Base-by-base conservation (phyloP, 1,140 invertebrate genomes). In the Anagrus nilaparvatae region DNA sequence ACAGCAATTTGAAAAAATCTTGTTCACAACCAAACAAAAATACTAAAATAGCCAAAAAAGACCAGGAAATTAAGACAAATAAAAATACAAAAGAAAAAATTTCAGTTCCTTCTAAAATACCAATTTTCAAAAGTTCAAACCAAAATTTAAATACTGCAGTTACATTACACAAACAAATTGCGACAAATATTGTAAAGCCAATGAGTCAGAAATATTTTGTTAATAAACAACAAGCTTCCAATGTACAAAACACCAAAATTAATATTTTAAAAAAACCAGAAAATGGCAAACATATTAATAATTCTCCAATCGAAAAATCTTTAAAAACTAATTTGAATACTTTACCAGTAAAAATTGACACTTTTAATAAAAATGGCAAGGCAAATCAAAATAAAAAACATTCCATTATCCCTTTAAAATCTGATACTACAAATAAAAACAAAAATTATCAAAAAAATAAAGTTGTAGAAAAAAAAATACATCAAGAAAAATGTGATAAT, bases 71-170 rank as follows among this genome's bases (percentile, higher is more conserved):
- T 14, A 9, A 13, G 10, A 20, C n/a, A n/a, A 3, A 20, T 41
- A 1, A 43, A 45, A 18, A 7, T 48, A 35, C 47, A 32, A 38
- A 42, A 45, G 20, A 9, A 20, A 51, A 56, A 44, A 33, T 5
- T 40, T 18, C 46, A 33, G 38, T 49, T 21, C 47, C 56, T 2
- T 65, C 63, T 2, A 61, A 51, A 40, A 65, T 65, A 32, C 61
- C 63, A 5, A 45, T 65, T 9, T 51, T 59, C 29, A 56, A 49
- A 17, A 54, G 50, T 24, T 44, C 40, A 28, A 39, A 9, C 9
- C 47, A 43, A 41, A 33, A 51, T 48, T 51, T 45, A 34, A 59
- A 39, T 18, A 35, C 58, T 14, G 50, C 46, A 18, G 44, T 59
- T 10, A 48, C 40, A 7, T 50, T 58, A 30, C 51, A 59, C 18